These are phyloP conservation scores for Mus spretus DNA, from an alignment of 2,797 vertebrate genomes.

Conservation along the genomic window DNA sequence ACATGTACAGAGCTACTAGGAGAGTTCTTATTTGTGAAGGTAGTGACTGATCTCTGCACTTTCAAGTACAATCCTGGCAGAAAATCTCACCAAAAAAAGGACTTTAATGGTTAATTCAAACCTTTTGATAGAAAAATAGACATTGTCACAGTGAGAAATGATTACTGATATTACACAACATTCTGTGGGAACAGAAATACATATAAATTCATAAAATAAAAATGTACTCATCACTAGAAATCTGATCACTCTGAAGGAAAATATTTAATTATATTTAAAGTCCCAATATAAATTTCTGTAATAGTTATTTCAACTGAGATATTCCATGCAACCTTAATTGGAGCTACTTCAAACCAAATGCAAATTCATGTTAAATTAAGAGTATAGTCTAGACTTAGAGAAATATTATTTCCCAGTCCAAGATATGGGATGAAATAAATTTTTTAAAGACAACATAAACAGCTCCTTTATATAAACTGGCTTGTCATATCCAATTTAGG, in stretches of 20 bases:
- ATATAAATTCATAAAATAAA: slow-evolving; percentile 41
- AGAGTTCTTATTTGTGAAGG: slow-evolving; percentile 42
- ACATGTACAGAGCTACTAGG: neutral
- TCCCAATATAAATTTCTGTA: slow-evolving; percentile 54
- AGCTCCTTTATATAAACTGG: slow-evolving; percentile 29
- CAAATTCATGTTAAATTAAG: slow-evolving; percentile 63
- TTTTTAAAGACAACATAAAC: slow-evolving; percentile 55
- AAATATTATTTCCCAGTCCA: slow-evolving; percentile 64
- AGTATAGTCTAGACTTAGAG: neutral
- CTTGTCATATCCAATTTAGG: slow-evolving; percentile 12
- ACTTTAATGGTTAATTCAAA: slow-evolving; percentile 13
- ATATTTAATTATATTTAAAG: slow-evolving; percentile 65
- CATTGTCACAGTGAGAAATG: slow-evolving; percentile 27
- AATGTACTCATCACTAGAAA: neutral
- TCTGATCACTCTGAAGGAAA: slow-evolving; percentile 38
- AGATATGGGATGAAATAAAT: slow-evolving; percentile 49
- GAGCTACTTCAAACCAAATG: slow-evolving; percentile 44
- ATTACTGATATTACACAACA: slow-evolving; percentile 23
- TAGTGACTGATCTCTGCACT: neutral
- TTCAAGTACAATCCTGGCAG: neutral
- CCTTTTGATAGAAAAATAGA: neutral
- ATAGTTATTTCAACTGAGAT: slow-evolving; percentile 50
- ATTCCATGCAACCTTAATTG: slow-evolving; percentile 30
- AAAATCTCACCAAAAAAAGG: neutral
- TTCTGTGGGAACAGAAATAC: neutral